Base-by-base conservation (phyloP, 1,140 invertebrate genomes). In the Bombus waltoni region DNA sequence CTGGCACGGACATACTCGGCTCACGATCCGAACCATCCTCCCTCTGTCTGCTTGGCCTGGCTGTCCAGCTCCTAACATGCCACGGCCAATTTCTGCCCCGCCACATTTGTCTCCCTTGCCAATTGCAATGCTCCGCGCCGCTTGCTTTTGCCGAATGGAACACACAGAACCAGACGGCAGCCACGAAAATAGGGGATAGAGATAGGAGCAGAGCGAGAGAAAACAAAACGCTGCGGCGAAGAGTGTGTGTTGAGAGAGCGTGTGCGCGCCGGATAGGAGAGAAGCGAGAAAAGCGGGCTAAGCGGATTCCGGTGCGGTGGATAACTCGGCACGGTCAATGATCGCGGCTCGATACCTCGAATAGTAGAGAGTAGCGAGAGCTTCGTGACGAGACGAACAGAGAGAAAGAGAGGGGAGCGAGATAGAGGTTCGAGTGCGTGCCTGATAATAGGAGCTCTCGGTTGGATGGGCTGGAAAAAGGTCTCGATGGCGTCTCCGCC, bases 61-160 rank as follows among this genome's bases (percentile, higher is more conserved):
- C 65, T 85, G 57, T 85, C 77, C 80, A 53, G 81, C 81, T 87
- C 38, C 62, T 86, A 82, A 77, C 87, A 82, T 91, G 91, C 92
- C 91, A 94, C 92, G 92, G 92, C 91, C 93, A 94, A 94, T 94
- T 94, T 94, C 92, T 92, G 89, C 84, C 90, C 92, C 92, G 91
- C 90, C 94, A 88, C 92, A 94, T 94, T 94, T 94, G 92, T 94
- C 92, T 93, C 92, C 89, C 91, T 93, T 93, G 93, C 93, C 93
- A 93, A 94, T 94, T 92, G 91, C 91, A 91, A 91, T 40, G 78
- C 57, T 70, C 59, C n/a, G 32, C 68, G 42, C 13, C 25, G 66
- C 44, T 59, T 15, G 75, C 47, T 42, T 59, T n/a, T 74, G 77
- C 72, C 83, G 76, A 74, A 90, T 75, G 73, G 82, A 75, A 44